Evolutionary conservation across 2,888 invertebrate genomes (phyloP).

Genomic region (Pantelozetes paolii): DNA sequence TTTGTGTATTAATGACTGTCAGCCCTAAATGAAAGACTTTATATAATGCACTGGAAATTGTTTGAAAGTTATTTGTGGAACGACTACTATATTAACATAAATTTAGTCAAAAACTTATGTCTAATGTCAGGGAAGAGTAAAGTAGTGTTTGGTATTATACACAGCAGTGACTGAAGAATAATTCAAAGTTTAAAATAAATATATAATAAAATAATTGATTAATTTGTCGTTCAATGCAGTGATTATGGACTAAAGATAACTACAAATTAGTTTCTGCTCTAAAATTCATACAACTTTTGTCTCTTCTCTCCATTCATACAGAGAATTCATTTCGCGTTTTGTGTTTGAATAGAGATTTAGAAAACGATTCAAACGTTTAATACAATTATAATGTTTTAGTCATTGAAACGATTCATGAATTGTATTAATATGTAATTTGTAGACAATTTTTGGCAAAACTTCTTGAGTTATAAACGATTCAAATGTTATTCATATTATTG

Average conservation of each 20-base stretch:
- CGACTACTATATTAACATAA: not conserved
- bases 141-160: not conserved
- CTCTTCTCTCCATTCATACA: not conserved
- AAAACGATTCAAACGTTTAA: not conserved
- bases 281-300: not conserved
- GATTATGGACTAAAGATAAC: slow-evolving; percentile 1
- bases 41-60: not conserved
- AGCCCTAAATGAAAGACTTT: not conserved
- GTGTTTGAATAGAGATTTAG: not conserved
- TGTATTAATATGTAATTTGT: slow-evolving; percentile 37
- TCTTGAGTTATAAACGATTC: slow-evolving; percentile 29
- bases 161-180: not conserved
- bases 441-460: slow-evolving; percentile 24
- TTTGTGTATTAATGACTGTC: not conserved
- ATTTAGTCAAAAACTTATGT: not conserved
- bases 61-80: slow-evolving; percentile 10
- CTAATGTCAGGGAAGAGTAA: slow-evolving; percentile 8
- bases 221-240: slow-evolving; percentile 14
- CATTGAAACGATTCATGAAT: slow-evolving; percentile 34
- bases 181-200: not conserved
- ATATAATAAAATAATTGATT: slow-evolving; percentile 24
- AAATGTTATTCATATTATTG: not conserved
- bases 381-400: slow-evolving; percentile 26
- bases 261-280: not conserved
- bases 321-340: not conserved